Evolutionary conservation across 2,888 invertebrate species (phyloP), one percentile per base, ranked within the genome.

Genomic region (Notodonta dromedarius): DNA sequence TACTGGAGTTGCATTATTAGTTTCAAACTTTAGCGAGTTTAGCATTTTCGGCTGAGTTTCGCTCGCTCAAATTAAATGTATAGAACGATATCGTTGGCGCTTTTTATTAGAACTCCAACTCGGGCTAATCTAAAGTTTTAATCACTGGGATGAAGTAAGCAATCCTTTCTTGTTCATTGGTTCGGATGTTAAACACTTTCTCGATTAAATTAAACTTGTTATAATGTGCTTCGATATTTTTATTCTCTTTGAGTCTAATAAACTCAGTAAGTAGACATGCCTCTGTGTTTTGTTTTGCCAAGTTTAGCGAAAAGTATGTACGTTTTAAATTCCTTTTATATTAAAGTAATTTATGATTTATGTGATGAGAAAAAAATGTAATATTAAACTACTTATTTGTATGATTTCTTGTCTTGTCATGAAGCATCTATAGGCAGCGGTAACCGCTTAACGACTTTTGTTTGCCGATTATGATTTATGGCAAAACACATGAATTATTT

Each of bases 1-100:
- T 24, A 24, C 84, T 82, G 84, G 89, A 90, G 84, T 88, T 89
- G 85, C 85, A 87, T 89, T 91, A 90, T 90, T 90, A 89, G 89
- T 91, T 91, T 89, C 80, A 82, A 86, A 86, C 85, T 85, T 77
- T 24, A 71, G 75, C 79, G 80, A 89, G 84, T 87, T 88, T 82
- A 82, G 79, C 78, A 86, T 87, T 88, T 89, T 86, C 84, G 83
- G 80, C 75, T 71, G 71, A 74, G 78, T 79, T 82, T 73, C 75
- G 76, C 66, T 74, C 76, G 80, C 77, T 77, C 73, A 84, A 85
- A 86, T 87, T 83, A 82, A 80, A 83, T 74, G 73, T 79, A 77
- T 84, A 68, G 69, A 66, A 66, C 82, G 72, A 85, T 85, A 81
- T 76, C 65, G 78, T 72, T 72, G 70, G 59, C 60, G 69, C 62